These are phyloP conservation scores for Piezodorus guildinii DNA, from an alignment of 1,140 invertebrate species.

Conservation along the genomic window DNA sequence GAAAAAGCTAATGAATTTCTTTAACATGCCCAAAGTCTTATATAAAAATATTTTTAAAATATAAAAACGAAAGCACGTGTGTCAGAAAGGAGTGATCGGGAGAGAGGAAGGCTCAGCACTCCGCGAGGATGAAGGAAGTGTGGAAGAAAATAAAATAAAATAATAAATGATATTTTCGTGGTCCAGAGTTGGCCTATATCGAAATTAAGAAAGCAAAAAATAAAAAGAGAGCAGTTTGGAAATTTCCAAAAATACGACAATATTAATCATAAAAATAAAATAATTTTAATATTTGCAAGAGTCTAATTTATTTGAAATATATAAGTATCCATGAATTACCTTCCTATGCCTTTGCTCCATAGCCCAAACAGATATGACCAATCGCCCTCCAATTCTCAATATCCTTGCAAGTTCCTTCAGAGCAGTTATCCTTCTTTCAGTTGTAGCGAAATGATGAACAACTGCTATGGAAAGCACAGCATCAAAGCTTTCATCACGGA, in stretches of 20 bases:
- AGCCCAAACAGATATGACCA: constrained; percentile 94
- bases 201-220: no score
- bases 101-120: no score
- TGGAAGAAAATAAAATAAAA: no score
- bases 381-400: constrained; percentile 73
- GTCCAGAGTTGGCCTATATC: no score
- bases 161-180: no score
- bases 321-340: constrained; percentile 35
- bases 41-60: no score
- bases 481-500: constrained; percentile 86
- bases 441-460: constrained; percentile 87
- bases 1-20: no score
- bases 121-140: no score
- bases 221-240: no score
- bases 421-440: constrained; percentile 74
- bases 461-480: constrained; percentile 89
- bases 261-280: neutral
- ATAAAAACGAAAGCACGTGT: no score
- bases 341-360: constrained; percentile 87
- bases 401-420: constrained; percentile 78
- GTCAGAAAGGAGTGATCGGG: no score
- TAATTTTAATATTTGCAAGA: neutral
- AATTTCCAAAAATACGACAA: neutral
- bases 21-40: no score
- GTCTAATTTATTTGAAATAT: neutral